Base-by-base conservation (phyloP, 1,140 invertebrate genomes). In the Atta colombica region DNA sequence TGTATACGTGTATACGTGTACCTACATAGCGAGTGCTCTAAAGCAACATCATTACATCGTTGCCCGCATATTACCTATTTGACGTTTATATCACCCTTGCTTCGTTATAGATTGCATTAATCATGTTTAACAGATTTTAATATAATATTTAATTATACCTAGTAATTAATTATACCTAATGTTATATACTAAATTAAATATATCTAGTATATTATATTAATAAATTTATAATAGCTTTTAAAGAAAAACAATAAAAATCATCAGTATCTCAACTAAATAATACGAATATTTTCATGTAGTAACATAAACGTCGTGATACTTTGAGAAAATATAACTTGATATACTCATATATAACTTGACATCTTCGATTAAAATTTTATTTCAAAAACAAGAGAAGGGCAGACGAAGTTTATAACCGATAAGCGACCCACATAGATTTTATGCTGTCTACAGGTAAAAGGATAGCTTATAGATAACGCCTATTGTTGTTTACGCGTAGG, bases 401-500 rank as follows among this genome's bases (percentile, higher is more conserved):
- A 16, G 12, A 10, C 45, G 10, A 63, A 10, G 58, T 58, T 77
- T 77, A 1, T 60, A 82, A 82, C 39, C 45, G 68, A 60, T 82
- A 82, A 82, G 53, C 53, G 68, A 74, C 35, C 21, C 53, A 45
- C 51, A 21, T 82, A 72, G 78, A 81, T 60, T 74, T 51, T 35
- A 16, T 18, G 66, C n/a, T 45, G 53, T 81, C 66, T 81, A 45
- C 51, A 45, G 68, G n/a, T 82, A 49, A 82, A 82, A 49, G 31
- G 49, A 69, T 69, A 39, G 68, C 68, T 72, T 60, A 72, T 61
- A 60, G 21, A 21, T 72, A 71, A 49, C 35, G 68, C 35, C 18
- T 31, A 74, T 82, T 82, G 78, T 82, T 82, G 80, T 82, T 82
- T 74, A 82, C 80, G 68, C 80, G 68, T 82, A 82, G 74, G 68